phyloP scores from a whole-genome alignment of 1,140 invertebrate genomes.

The Heterodera carotae region DNA sequence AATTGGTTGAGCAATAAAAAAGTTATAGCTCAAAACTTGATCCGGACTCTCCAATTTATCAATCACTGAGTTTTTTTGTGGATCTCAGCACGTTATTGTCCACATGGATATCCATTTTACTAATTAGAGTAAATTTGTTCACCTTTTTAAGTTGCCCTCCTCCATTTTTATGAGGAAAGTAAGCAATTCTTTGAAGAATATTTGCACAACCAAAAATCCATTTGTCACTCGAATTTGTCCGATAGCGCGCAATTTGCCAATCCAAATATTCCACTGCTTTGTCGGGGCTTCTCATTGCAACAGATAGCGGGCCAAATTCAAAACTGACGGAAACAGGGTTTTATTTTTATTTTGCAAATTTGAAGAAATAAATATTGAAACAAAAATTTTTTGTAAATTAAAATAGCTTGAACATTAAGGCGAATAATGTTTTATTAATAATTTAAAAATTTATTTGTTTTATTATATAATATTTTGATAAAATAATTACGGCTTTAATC shows the following conservation, averaged over 20 bases:
- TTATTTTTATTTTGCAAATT: not conserved
- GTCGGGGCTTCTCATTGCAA: not conserved
- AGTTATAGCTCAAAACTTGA: too few species aligned
- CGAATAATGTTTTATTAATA: not conserved
- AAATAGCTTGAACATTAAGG: not conserved
- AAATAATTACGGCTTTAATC: not conserved
- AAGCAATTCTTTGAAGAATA: not conserved
- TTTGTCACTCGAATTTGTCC: not conserved
- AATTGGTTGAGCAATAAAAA: too few species aligned
- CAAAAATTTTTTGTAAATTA: too few species aligned
- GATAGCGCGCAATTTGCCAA: not conserved
- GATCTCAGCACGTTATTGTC: too few species aligned
- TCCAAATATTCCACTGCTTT: not conserved
- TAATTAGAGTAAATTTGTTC: too few species aligned
- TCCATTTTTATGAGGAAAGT: not conserved
- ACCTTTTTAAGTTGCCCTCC: not conserved
- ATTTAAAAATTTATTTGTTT: not conserved
- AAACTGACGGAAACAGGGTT: not conserved
- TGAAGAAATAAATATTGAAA: too few species aligned
- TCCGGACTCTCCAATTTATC: too few species aligned
- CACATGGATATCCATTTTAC: too few species aligned
- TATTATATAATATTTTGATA: not conserved
- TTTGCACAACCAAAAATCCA: not conserved
- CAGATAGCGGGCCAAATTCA: not conserved
- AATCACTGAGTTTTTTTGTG: too few species aligned